Conservation (phyloP, 2,113 vertebrate genomes). For the Platichthys stellatus region DNA sequence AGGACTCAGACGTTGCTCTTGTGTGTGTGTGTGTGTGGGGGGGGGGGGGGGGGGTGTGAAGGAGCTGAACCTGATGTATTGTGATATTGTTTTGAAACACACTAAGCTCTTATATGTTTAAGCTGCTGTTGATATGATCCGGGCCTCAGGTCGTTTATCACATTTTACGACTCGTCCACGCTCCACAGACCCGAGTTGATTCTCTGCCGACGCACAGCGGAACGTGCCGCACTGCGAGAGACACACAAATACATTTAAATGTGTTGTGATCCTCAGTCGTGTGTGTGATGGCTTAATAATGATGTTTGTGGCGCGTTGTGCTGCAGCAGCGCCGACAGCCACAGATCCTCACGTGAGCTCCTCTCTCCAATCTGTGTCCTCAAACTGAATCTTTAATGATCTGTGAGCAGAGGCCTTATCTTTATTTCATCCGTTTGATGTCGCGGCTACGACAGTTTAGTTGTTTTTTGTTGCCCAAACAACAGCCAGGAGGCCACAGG, state of each 20-base stretch:
- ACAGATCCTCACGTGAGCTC: background rate
- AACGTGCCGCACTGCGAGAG: background rate
- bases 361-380: background rate
- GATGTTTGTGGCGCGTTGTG: conserved; percentile 14
- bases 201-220: conserved; percentile 21
- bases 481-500: background rate
- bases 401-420: background rate
- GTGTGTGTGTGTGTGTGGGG: too few species aligned
- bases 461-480: background rate
- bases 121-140: background rate
- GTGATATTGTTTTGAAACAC: background rate
- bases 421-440: background rate
- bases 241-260: conserved; percentile 33
- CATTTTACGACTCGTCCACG: conserved; percentile 8
- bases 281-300: conserved; percentile 30
- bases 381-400: background rate
- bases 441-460: background rate
- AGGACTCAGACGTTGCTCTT: too few species aligned
- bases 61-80: background rate
- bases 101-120: conserved; percentile 2
- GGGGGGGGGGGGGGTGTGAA: too few species aligned
- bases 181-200: conserved; percentile 45
- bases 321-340: background rate
- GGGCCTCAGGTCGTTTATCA: background rate
- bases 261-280: conserved; percentile 23